Evolutionary conservation across 2,888 invertebrate species (phyloP), one percentile per base, ranked within the genome.

Genomic region (Cheilosia scutellata): DNA sequence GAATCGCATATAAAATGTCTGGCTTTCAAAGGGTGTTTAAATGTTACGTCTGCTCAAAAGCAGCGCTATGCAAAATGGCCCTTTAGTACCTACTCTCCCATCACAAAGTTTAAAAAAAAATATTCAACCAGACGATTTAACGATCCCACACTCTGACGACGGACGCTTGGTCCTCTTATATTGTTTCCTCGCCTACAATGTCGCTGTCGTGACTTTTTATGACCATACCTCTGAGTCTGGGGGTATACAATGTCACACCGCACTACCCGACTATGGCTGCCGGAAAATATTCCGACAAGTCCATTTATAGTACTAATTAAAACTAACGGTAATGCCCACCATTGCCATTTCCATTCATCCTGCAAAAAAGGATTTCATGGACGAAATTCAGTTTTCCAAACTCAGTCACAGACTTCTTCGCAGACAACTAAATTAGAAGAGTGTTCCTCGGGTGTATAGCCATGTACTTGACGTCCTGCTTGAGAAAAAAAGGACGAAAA

Each of bases 281-380:
- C 49, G 47, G 5, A 49, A 65, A 77, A 70, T 75, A 84, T 75
- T 68, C 84, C 58, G 76, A 82, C 84, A 57, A 71, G 68, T 82
- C 72, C 82, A 77, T 86, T 86, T 86, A 72, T 66, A 49, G 63
- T 31, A 68, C 82, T 77, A 82, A 82, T 82, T 82, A 82, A 86
- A 86, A 72, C 82, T 68, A 82, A 86, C 82, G 82, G 76, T 82
- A 76, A 76, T 82, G 57, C 44, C 31, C 1, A 40, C 25, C 40
- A 37, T 60, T 40, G 47, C 42, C 62, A 25, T 66, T 66, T 47
- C 49, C 58, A 58, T 63, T 79, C 75, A 74, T 86, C 68, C 57
- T 51, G 60, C 9, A 29, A 33, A 66, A 51, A 86, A 72, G 76
- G 72, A 68, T 82, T 86, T 71, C 76, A 86, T 80, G 80, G 62